These are phyloP conservation scores for Pyrrhosoma nymphula DNA, from an alignment of 2,888 invertebrate species.

Conservation along the genomic window DNA sequence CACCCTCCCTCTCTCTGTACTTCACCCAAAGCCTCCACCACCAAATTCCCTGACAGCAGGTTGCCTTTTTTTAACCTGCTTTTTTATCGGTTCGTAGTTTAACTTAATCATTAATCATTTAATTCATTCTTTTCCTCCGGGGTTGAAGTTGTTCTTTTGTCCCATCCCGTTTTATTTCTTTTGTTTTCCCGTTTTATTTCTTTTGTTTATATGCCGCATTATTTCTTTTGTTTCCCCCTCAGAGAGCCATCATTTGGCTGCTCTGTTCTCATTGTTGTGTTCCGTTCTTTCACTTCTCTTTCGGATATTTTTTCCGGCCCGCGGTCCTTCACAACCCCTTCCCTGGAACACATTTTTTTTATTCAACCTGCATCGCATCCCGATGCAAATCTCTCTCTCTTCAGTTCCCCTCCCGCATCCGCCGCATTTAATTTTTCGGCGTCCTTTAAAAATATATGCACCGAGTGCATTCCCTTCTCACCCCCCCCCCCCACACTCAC, in stretches of 20 bases:
- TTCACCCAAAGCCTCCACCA: too few species aligned
- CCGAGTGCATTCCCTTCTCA: neutral
- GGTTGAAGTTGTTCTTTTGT: neutral
- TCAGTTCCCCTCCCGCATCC: neutral
- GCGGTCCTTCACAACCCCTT: neutral
- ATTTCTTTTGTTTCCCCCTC: neutral
- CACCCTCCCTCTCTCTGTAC: too few species aligned
- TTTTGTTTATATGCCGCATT: neutral
- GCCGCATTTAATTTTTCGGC: slow-evolving; percentile 32
- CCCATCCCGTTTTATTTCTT: neutral
- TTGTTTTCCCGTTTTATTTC: neutral
- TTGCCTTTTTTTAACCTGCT: too few species aligned
- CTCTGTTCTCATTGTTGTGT: slow-evolving; percentile 12
- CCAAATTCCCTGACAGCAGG: too few species aligned
- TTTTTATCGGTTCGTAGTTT: neutral
- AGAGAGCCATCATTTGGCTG: neutral
- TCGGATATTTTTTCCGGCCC: neutral
- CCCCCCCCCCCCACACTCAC: neutral
- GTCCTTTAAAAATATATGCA: neutral
- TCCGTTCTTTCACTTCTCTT: neutral
- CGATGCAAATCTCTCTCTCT: slow-evolving; percentile 44
- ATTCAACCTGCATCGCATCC: slow-evolving; percentile 1
- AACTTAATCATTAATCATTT: slow-evolving; percentile 26
- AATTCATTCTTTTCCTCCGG: slow-evolving; percentile 10
- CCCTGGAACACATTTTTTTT: neutral